phyloP scores from a whole-genome alignment of 2,888 invertebrate species.

The Chromoteleia sp. region DNA sequence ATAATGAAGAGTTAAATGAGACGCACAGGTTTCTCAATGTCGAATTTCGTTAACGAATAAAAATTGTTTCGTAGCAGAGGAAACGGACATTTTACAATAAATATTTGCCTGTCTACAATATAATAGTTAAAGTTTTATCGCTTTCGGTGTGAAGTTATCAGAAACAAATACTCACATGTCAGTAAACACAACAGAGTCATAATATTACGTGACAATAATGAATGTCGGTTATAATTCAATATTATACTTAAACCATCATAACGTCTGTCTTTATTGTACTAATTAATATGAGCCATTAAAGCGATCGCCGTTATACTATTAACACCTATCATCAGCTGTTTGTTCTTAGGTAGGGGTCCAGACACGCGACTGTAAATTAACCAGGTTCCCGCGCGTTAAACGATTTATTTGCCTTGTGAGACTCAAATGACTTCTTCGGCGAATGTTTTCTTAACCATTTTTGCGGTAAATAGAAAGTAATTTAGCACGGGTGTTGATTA shows the following conservation, averaged over 20 bases:
- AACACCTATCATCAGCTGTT: slow-evolving; percentile 73
- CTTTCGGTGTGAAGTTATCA: slow-evolving; percentile 8
- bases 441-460: slow-evolving; percentile 52
- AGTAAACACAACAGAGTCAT: slow-evolving; percentile 55
- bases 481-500: slow-evolving; percentile 10
- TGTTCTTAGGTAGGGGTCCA: slow-evolving; percentile 67
- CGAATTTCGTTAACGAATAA: slow-evolving; percentile 27
- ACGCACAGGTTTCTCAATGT: too few species aligned
- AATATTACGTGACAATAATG: slow-evolving; percentile 75
- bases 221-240: slow-evolving; percentile 78
- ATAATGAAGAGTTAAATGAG: too few species aligned
- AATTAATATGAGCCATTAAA: slow-evolving; percentile 78
- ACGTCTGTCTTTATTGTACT: slow-evolving; percentile 76
- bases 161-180: slow-evolving; percentile 46
- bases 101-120: slow-evolving; percentile 31
- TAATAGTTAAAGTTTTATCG: slow-evolving; percentile 44
- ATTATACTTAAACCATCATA: slow-evolving; percentile 78
- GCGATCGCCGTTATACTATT: slow-evolving; percentile 74
- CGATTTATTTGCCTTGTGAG: slow-evolving; percentile 68
- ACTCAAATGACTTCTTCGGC: slow-evolving; percentile 55
- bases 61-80: slow-evolving; percentile 8
- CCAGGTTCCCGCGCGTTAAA: slow-evolving; percentile 68
- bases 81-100: slow-evolving; percentile 16
- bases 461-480: slow-evolving; percentile 8
- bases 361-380: slow-evolving; percentile 72